Evolutionary conservation across 2,113 vertebrate species (phyloP), one percentile per base, ranked within the genome.

Genomic region (Datnioides undecimradiatus): DNA sequence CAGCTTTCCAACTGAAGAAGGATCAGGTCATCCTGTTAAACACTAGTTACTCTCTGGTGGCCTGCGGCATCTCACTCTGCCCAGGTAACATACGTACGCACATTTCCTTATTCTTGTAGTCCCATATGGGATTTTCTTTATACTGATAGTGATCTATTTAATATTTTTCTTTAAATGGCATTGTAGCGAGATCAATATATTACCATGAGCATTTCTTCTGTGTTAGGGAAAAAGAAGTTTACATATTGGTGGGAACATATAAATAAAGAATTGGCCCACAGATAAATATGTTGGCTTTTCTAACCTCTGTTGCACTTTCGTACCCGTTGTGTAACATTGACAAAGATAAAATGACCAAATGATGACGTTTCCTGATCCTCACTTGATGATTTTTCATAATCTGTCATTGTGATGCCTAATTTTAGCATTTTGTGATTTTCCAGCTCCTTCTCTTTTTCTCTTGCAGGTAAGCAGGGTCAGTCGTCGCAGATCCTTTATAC

Each of bases 11-110:
- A 90, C 95, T 98, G 77, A 97, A 97, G 92, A 97, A 97, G 88
- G 97, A 98, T 87, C 96, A 97, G 88, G 96, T 98, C 78, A 96
- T 98, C 76, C 91, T 98, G 64, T 95, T 98, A 41, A 98, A 98
- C 90, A 98, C 97, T 59, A 98, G 97, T 92, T 98, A 97, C 91
- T 97, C 97, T 5, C 90, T 98, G 80, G 96, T 98, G 87, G 97
- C 97, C 71, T 98, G 97, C 0, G 96, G 95, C 0, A 94, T 98
- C 90, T 97, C 96, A 0, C 96, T 97, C 66, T 96, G 95, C 19
- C 88, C 95, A 90, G 97, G 97, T 97, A 76, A 83, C 8, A 31
- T 6, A 17, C 5, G 9, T 8, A 33, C n/a, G 12, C 27, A 45
- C 19, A 46, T 83, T 55, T 16, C 23, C 16, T 11, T 19, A 16